Percentiles rank a stretch among this genome's conserved stretches.
phyloP scores from a whole-genome alignment of 1,140 invertebrate species.

The Atta colombica region DNA sequence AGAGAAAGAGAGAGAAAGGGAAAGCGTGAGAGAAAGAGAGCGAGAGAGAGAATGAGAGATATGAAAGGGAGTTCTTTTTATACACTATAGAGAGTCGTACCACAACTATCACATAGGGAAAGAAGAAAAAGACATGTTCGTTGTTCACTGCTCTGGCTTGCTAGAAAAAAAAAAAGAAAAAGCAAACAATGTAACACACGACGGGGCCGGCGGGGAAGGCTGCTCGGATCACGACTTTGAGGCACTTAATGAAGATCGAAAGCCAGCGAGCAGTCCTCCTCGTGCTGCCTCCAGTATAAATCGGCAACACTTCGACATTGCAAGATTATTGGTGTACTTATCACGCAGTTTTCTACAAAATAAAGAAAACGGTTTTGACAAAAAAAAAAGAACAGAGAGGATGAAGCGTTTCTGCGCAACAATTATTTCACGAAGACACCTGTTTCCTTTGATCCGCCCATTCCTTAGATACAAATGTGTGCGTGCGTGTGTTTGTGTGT shows the following conservation, averaged over 20 bases:
- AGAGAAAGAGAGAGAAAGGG: neutral
- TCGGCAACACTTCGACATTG: slow-evolving; percentile 84
- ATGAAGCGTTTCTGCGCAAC: neutral
- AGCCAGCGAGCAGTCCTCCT: slow-evolving; percentile 72
- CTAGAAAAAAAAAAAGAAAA: slow-evolving; percentile 75
- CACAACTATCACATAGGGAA: slow-evolving; percentile 77
- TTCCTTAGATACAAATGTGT: neutral
- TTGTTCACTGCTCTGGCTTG: slow-evolving; percentile 84
- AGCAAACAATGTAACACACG: slow-evolving; percentile 72
- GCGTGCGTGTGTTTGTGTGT: neutral
- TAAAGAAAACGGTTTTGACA: slow-evolving; percentile 85
- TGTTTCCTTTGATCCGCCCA: slow-evolving; percentile 26
- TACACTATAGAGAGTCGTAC: slow-evolving; percentile 77
- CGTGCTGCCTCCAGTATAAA: slow-evolving; percentile 80
- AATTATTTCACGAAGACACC: slow-evolving; percentile 6
- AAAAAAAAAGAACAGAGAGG: slow-evolving; percentile 59
- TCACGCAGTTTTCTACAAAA: slow-evolving; percentile 86
- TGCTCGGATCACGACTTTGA: slow-evolving; percentile 65
- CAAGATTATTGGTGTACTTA: slow-evolving; percentile 86
- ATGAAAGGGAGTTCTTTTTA: slow-evolving; percentile 76
- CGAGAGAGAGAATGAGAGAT: slow-evolving; percentile 38
- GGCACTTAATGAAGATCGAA: slow-evolving; percentile 47
- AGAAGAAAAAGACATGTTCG: slow-evolving; percentile 78
- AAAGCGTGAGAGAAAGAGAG: neutral
- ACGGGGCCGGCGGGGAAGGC: slow-evolving; percentile 74